Base-by-base conservation (phyloP, 30 jellyfish, hydroid and myxozoan genomes). In the Cassiopea andromeda region DNA sequence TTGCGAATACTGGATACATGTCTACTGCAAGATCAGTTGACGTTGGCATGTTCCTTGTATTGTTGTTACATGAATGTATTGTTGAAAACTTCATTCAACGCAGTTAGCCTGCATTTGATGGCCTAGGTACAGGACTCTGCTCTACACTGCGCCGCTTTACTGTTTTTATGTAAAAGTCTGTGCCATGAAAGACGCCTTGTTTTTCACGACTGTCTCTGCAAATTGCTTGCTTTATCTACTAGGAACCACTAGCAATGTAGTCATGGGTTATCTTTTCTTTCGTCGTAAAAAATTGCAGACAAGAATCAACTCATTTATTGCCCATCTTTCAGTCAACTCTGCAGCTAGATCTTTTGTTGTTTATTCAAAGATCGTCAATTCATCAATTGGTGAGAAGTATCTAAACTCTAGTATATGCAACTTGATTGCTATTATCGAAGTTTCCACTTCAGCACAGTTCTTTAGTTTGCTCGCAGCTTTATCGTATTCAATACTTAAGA, bases 281-380 rank as follows among this genome's bases (percentile, higher is more conserved):
- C 76, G 83, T 46, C 15, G 48, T 78, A 45, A 4, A 14, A 44
- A 27, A 6, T 54, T 77, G 73, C 86, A 27, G 50, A 80, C 75
- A 9, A 57, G 54, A 44, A 7, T 67, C 81, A 59, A 60, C 67
- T 18, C 80, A 17, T 61, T 87, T n/a, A 46, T 78, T 48, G 60
- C 47, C 70, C 94, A 87, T 44, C 49, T 87, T 3, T 48, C 86
- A 0, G 14, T 87, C 64, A 80, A 50, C 7, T 66, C 85, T 19
- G 64, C 75, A 46, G 48, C 78, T 9, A 66, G 68, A 46, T 87
- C 94, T 46, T 77, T 87, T 46, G 86, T 87, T 43, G 75, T 87
- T 48, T 87, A 87, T 76, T 87, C 94, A 4, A 87, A 87, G 46
- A 49, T 87, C 90, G 73, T 87, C 19, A 87, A 78, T 58, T 81